Conservation (phyloP, 2,113 vertebrate genomes). For the Turnix velox region DNA sequence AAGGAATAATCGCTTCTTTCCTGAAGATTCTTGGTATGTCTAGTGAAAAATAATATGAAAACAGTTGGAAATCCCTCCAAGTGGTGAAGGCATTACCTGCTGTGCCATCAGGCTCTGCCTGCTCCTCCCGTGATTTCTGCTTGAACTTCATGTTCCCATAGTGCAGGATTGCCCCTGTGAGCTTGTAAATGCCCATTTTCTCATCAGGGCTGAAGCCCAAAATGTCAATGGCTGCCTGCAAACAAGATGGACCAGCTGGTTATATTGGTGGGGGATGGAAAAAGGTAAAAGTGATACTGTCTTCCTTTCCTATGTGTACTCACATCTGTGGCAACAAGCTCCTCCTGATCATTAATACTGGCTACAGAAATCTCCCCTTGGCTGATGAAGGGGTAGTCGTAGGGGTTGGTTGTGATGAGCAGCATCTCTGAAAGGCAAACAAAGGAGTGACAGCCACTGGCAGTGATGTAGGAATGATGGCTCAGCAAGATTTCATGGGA, state of each 20-base stretch:
- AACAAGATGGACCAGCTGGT: neutral
- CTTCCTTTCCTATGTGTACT: neutral
- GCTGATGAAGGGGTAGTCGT: constrained; percentile 76
- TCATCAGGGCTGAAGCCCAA: constrained; percentile 74
- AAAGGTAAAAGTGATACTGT: neutral
- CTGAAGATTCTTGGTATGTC: neutral
- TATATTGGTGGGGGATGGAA: neutral
- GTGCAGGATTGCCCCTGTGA: constrained; percentile 73
- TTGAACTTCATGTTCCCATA: constrained; percentile 79
- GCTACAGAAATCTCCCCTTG: constrained; percentile 78
- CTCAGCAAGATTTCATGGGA: neutral
- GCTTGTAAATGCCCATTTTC: constrained; percentile 72
- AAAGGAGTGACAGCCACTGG: neutral
- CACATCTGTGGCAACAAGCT: constrained; percentile 76
- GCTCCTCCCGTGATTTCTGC: constrained; percentile 75
- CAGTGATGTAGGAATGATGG: neutral
- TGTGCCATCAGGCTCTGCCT: constrained; percentile 72
- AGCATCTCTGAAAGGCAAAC: constrained; percentile 71
- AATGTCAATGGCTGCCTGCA: constrained; percentile 73
- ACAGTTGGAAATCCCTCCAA: neutral
- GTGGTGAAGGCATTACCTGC: constrained; percentile 57
- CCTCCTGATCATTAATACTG: constrained; percentile 74
- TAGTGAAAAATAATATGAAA: neutral
- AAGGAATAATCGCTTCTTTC: neutral
- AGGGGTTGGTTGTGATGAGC: constrained; percentile 73